These are phyloP conservation scores for Platichthys flesus DNA, from an alignment of 2,113 vertebrate genomes.

Conservation along the genomic window DNA sequence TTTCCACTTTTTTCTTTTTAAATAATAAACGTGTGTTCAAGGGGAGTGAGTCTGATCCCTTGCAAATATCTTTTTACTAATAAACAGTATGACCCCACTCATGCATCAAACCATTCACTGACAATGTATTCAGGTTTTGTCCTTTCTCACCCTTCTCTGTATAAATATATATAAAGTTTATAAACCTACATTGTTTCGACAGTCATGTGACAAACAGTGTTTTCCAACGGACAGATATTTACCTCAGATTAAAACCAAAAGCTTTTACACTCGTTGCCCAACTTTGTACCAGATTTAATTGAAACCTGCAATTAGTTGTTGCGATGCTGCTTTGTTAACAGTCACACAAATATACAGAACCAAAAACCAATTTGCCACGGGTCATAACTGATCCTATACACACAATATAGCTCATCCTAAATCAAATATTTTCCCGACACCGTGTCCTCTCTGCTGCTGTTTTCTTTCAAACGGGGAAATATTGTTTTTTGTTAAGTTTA, in stretches of 20 bases:
- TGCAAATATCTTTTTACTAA: too few species aligned
- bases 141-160: background rate
- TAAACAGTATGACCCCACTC: too few species aligned
- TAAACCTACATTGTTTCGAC: background rate
- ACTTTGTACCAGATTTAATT: background rate
- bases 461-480: constrained; percentile 21
- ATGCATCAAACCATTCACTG: too few species aligned
- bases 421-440: constrained; percentile 9
- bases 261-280: background rate
- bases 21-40: too few species aligned
- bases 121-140: background rate
- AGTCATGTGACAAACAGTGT: too few species aligned
- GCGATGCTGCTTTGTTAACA: background rate
- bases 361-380: constrained; percentile 3
- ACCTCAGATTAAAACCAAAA: background rate
- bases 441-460: background rate
- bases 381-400: background rate
- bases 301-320: background rate
- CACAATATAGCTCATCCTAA: constrained; percentile 32
- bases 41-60: too few species aligned
- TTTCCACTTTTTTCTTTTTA: too few species aligned
- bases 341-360: background rate
- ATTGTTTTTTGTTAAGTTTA: constrained; percentile 19
- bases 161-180: background rate
- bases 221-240: background rate